phyloP scores from a whole-genome alignment of 2,113 vertebrate genomes.

The Ceyx margarethae region DNA sequence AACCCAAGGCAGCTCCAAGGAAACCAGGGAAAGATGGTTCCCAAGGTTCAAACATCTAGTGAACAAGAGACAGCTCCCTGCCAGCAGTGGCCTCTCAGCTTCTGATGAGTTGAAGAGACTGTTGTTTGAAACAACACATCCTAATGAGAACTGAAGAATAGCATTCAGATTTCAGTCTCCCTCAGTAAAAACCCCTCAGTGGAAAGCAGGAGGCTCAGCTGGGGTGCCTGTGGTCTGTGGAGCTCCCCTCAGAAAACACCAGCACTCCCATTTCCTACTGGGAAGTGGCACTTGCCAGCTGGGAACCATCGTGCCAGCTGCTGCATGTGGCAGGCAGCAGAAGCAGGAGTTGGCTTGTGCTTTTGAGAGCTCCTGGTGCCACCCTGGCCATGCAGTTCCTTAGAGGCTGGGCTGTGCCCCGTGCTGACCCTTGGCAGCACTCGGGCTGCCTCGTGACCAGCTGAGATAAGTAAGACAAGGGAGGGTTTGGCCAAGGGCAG shows the following conservation, averaged over 20 bases:
- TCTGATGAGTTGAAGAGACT: not conserved
- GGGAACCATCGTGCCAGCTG: not conserved
- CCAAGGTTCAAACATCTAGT: not conserved
- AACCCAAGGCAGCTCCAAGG: not conserved
- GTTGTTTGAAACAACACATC: not conserved
- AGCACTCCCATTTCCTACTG: not conserved
- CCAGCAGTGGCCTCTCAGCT: not conserved
- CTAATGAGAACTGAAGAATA: not conserved
- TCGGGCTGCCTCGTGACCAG: not conserved
- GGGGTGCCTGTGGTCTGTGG: not conserved
- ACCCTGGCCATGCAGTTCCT: not conserved
- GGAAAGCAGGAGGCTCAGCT: not conserved
- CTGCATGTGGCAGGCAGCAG: not conserved
- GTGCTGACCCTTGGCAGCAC: not conserved
- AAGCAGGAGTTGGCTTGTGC: not conserved
- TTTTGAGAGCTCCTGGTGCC: not conserved
- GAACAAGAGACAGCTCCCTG: not conserved
- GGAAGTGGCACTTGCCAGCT: not conserved
- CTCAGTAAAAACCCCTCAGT: not conserved
- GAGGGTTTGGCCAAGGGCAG: not conserved
- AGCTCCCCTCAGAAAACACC: rapidly evolving
- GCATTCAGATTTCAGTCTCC: not conserved
- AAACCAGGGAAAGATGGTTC: not conserved
- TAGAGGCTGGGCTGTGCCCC: not conserved
- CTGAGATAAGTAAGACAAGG: not conserved